These are phyloP conservation scores for Athrips mouffetella DNA, from an alignment of 2,888 invertebrate species.

Conservation along the genomic window DNA sequence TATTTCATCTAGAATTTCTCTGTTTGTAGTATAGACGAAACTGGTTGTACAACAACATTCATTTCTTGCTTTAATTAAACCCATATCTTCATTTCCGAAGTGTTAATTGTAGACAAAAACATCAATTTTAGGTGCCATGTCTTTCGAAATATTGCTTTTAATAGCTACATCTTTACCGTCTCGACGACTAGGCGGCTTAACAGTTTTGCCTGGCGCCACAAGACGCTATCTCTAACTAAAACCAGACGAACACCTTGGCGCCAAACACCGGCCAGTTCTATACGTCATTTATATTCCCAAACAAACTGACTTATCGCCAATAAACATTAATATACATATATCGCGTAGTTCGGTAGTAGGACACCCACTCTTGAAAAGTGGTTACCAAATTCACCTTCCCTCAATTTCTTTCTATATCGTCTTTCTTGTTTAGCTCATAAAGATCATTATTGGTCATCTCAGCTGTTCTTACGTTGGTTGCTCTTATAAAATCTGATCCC, in stretches of 20 bases:
- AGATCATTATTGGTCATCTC: neutral
- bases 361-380: constrained; percentile 43
- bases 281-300: constrained; percentile 34
- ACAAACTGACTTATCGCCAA: constrained; percentile 37
- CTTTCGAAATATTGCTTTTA: neutral
- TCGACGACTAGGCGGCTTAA: constrained; percentile 3
- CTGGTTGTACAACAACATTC: neutral
- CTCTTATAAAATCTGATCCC: constrained; percentile 9
- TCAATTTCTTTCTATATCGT: neutral
- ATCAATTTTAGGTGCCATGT: constrained; percentile 3
- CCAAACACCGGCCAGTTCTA: constrained; percentile 19
- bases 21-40: neutral
- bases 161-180: neutral
- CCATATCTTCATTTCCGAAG: constrained; percentile 4
- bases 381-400: constrained; percentile 35
- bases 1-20: neutral
- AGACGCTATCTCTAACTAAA: neutral
- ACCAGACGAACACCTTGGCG: constrained; percentile 8
- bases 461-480: neutral
- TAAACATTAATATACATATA: constrained; percentile 35
- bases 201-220: constrained; percentile 5
- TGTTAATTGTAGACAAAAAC: constrained; percentile 5
- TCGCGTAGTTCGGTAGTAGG: constrained; percentile 55
- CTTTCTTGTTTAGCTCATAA: neutral
- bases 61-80: neutral